These are phyloP conservation scores for Antennarius maculatus DNA, from an alignment of 2,797 vertebrate species.

Conservation along the genomic window DNA sequence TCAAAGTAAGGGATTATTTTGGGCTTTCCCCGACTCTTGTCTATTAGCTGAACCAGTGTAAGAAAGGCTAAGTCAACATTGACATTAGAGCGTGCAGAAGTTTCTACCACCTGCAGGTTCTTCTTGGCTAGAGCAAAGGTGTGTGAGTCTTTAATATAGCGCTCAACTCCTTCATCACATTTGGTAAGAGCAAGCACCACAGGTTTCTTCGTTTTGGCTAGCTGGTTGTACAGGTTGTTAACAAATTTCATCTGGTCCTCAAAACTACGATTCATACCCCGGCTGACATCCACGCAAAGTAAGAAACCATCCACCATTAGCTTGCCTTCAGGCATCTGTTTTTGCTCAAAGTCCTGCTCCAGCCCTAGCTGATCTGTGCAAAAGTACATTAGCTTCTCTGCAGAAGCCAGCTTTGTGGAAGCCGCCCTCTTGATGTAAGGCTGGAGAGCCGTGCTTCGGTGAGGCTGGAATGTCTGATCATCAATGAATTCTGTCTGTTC, in stretches of 20 bases:
- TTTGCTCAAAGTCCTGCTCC: conserved; percentile 99
- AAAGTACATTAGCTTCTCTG: conserved; percentile 99
- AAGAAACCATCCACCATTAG: conserved; percentile 93
- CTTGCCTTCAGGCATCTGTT: conserved; percentile 99
- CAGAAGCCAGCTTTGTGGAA: conserved; percentile 93
- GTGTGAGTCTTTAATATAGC: conserved; percentile 96
- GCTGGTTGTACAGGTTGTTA: conserved; percentile 93
- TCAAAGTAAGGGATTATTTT: conserved; percentile 98
- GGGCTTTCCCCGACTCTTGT: conserved; percentile 91
- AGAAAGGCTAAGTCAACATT: conserved; percentile 96
- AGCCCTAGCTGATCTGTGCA: conserved; percentile 98
- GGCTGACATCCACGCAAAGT: conserved; percentile 93
- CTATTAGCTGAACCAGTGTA: conserved; percentile 93
- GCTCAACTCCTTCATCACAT: conserved; percentile 98
- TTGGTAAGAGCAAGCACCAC: conserved; percentile 94
- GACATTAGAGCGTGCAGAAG: conserved; percentile 95
- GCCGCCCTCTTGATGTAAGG: conserved; percentile 97
- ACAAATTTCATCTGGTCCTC: conserved; percentile 98
- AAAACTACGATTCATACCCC: conserved; percentile 98
- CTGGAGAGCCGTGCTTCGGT: conserved; percentile 95
- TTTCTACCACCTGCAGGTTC: conserved; percentile 97
- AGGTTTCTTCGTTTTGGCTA: conserved; percentile 96
- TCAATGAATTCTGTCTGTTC: conserved; percentile 99
- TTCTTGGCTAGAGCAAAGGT: conserved; percentile 95
- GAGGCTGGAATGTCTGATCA: conserved; percentile 97